These are phyloP conservation scores for Cyprinodon brontotheroides DNA, from an alignment of 2,113 vertebrate species.

Conservation along the genomic window DNA sequence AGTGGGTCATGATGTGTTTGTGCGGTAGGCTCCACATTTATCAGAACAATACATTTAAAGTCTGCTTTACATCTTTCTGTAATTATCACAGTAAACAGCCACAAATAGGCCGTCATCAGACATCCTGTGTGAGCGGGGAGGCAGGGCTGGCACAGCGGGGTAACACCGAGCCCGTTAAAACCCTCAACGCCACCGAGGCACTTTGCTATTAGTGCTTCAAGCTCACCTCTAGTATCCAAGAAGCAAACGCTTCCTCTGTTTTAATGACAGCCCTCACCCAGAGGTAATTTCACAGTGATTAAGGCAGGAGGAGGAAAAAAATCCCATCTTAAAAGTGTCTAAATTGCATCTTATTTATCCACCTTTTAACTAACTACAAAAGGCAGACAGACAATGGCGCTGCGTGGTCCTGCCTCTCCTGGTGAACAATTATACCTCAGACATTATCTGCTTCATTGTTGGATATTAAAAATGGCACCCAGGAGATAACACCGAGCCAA, in stretches of 20 bases:
- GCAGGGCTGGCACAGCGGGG: constrained; percentile 49
- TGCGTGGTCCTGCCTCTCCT: constrained; percentile 76
- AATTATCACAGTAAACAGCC: constrained; percentile 41
- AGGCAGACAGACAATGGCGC: constrained; percentile 80
- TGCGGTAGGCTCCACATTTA: background rate
- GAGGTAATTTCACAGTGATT: constrained; percentile 84
- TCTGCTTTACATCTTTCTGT: constrained; percentile 19
- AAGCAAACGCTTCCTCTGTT: constrained; percentile 77
- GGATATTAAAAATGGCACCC: constrained; percentile 76
- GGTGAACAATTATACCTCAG: constrained; percentile 76
- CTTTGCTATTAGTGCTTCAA: constrained; percentile 75
- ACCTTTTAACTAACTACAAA: constrained; percentile 84
- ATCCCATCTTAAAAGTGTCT: constrained; percentile 83
- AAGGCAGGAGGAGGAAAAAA: constrained; percentile 73
- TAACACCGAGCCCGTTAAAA: constrained; percentile 51
- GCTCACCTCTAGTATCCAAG: constrained; percentile 67
- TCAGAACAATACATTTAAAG: constrained; percentile 1
- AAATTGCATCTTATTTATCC: constrained; percentile 86
- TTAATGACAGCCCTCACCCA: constrained; percentile 84
- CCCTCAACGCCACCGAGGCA: constrained; percentile 38
- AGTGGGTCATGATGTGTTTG: constrained; percentile 19
- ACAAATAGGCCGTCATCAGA: constrained; percentile 43
- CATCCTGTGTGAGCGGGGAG: constrained; percentile 14
- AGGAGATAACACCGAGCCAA: constrained; percentile 47
- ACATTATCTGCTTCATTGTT: constrained; percentile 72